Conservation (phyloP, 1,140 invertebrate species). For the Lordiphosa stackelbergi region DNA sequence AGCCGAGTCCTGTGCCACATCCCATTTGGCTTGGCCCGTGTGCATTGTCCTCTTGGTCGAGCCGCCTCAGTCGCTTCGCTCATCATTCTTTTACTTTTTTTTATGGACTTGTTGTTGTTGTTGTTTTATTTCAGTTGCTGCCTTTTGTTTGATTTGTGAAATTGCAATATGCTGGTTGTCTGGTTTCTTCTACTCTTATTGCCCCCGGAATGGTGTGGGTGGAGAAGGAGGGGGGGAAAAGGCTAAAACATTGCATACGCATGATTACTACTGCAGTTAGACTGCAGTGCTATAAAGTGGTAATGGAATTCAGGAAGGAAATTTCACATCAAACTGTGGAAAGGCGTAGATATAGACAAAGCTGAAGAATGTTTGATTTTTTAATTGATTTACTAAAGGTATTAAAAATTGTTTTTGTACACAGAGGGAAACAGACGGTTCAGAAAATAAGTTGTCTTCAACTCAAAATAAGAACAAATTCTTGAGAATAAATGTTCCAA, state of each 20-base stretch:
- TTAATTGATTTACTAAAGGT: too few relatives aligned
- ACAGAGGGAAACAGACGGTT: too few relatives aligned
- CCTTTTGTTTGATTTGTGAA: constrained; percentile 71
- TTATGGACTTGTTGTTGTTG: constrained; percentile 5
- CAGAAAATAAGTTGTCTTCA: too few relatives aligned
- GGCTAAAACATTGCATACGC: constrained; percentile 15
- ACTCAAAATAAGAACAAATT: too few relatives aligned
- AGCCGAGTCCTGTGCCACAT: constrained; percentile 61
- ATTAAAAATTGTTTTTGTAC: too few relatives aligned
- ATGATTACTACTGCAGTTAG: constrained; percentile 55
- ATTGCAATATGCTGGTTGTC: constrained; percentile 71
- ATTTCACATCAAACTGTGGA: constrained; percentile 5
- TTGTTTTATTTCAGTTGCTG: constrained; percentile 40
- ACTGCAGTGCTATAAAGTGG: constrained; percentile 46
- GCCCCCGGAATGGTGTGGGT: constrained; percentile 1
- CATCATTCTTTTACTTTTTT: constrained; percentile 37
- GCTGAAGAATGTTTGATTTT: too few relatives aligned
- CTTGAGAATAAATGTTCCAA: too few relatives aligned
- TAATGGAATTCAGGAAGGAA: constrained; percentile 6
- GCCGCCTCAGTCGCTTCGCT: constrained; percentile 30
- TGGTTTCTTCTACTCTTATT: constrained; percentile 15
- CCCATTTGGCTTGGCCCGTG: constrained; percentile 34
- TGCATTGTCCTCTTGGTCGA: constrained; percentile 71
- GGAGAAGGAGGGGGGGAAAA: too few relatives aligned
- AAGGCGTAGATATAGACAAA: too few relatives aligned